Evolutionary conservation across 1,140 invertebrate species (phyloP).

Genomic region (Drosophila burlai): DNA sequence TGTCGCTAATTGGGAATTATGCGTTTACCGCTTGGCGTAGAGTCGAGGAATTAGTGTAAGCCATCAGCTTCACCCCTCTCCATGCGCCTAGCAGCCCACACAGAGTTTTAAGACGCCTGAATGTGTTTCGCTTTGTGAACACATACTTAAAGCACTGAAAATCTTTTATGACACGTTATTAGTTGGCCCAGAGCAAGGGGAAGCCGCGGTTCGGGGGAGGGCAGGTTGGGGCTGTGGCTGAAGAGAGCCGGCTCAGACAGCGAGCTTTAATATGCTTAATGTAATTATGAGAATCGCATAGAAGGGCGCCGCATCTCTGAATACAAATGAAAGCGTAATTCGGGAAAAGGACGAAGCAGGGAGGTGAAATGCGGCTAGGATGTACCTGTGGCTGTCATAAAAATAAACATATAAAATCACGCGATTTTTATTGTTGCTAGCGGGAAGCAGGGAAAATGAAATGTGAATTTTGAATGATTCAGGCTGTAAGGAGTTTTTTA

Average conservation of each 20-base stretch:
- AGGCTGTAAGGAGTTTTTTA: not conserved
- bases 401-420: conserved; percentile 19
- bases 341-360: conserved; percentile 25
- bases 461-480: conserved; percentile 51
- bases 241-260: conserved; percentile 14
- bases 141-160: conserved; percentile 38
- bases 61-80: not conserved
- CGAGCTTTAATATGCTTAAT: conserved; percentile 68
- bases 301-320: conserved; percentile 37
- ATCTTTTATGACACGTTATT: conserved; percentile 59
- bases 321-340: conserved; percentile 80
- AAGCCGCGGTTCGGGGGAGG: conserved; percentile 4
- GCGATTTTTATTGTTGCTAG: conserved; percentile 52
- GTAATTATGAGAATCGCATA: conserved; percentile 59
- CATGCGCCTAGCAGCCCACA: not conserved
- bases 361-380: conserved; percentile 5
- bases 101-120: conserved; percentile 12
- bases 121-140: conserved; percentile 7
- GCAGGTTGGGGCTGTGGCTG: not conserved
- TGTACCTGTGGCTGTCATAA: conserved; percentile 59
- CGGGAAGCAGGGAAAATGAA: conserved; percentile 43
- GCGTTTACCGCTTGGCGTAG: conserved; percentile 32
- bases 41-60: conserved; percentile 42
- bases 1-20: conserved; percentile 55
- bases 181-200: conserved; percentile 26